A percentile compares a stretch with the other conserved stretches of the same genome.
Evolutionary conservation across 1,140 invertebrate species (phyloP).

Genomic region (Marisa cornuarietis): DNA sequence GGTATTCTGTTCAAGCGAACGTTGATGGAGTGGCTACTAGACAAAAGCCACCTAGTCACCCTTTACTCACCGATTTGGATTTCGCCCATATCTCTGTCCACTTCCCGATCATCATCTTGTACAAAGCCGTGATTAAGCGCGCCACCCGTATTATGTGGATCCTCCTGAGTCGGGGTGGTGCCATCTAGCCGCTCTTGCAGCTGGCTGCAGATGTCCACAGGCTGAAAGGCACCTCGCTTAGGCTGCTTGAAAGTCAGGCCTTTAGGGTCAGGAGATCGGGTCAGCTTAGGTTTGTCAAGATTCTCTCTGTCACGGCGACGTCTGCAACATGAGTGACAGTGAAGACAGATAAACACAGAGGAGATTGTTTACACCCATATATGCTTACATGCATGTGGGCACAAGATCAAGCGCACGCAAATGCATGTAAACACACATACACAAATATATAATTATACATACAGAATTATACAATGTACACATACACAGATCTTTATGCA

Average conservation of each 20-base stretch:
- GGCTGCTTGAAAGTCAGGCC: constrained; percentile 36
- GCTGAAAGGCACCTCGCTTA: constrained; percentile 20
- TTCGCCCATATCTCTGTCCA: constrained; percentile 32
- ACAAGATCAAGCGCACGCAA: background rate
- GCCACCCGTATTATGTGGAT: constrained; percentile 28
- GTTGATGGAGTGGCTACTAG: too few relatives aligned
- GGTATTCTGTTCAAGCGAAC: too few relatives aligned
- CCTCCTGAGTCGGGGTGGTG: constrained; percentile 34
- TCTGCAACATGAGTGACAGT: constrained; percentile 6
- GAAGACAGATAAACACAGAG: background rate
- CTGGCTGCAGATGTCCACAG: constrained; percentile 32
- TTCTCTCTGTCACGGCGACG: constrained; percentile 32
- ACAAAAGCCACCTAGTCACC: too few relatives aligned
- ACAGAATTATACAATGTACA: too few relatives aligned
- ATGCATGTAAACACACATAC: too few relatives aligned
- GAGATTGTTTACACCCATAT: background rate
- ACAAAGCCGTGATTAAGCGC: constrained; percentile 29
- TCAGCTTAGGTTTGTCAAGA: constrained; percentile 36
- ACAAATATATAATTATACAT: too few relatives aligned
- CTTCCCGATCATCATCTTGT: constrained; percentile 11
- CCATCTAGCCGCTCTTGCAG: constrained; percentile 30
- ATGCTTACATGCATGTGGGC: background rate
- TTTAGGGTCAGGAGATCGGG: constrained; percentile 34
- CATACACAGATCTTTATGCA: background rate
- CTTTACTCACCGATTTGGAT: constrained; percentile 34